Percentiles rank a stretch among this genome's conserved stretches.
These are phyloP conservation scores for Thera britannica DNA, from an alignment of 2,888 invertebrate species.

Conservation along the genomic window DNA sequence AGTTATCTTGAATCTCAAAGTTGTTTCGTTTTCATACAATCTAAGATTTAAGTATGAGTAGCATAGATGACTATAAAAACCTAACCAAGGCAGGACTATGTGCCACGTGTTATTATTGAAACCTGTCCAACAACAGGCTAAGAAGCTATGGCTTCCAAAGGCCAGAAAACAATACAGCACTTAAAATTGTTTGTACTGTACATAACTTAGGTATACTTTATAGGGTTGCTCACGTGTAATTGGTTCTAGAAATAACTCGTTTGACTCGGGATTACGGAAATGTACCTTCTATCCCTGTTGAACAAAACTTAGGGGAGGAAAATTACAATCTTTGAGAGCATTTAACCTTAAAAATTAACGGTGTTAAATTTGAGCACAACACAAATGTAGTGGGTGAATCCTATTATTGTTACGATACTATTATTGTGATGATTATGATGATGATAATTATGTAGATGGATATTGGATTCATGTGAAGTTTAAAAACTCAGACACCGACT, in stretches of 20 bases:
- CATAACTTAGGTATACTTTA: constrained; percentile 23
- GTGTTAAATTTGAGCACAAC: background rate
- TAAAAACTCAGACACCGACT: too few relatives aligned
- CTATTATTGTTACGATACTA: constrained; percentile 20
- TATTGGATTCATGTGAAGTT: too few relatives aligned
- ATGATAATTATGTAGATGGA: too few relatives aligned
- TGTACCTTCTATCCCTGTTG: background rate
- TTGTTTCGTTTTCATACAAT: constrained; percentile 30
- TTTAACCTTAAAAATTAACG: background rate
- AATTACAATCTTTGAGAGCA: background rate
- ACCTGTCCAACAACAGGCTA: constrained; percentile 16
- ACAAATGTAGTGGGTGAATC: constrained; percentile 2
- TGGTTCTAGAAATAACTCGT: constrained; percentile 15
- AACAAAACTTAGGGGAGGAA: too few relatives aligned
- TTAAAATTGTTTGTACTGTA: constrained; percentile 13
- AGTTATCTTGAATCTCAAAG: too few relatives aligned
- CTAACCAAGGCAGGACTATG: constrained; percentile 5
- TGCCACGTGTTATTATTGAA: constrained; percentile 17
- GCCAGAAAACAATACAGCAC: constrained; percentile 23
- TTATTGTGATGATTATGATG: too few relatives aligned
- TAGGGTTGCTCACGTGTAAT: constrained; percentile 17
- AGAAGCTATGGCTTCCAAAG: constrained; percentile 11
- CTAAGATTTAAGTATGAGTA: background rate
- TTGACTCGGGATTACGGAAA: background rate
- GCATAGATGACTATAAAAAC: constrained; percentile 1